Evolutionary conservation across 2,797 vertebrate species (phyloP), one percentile per base, ranked within the genome.

Genomic region (Rhynchonycteris naso): DNA sequence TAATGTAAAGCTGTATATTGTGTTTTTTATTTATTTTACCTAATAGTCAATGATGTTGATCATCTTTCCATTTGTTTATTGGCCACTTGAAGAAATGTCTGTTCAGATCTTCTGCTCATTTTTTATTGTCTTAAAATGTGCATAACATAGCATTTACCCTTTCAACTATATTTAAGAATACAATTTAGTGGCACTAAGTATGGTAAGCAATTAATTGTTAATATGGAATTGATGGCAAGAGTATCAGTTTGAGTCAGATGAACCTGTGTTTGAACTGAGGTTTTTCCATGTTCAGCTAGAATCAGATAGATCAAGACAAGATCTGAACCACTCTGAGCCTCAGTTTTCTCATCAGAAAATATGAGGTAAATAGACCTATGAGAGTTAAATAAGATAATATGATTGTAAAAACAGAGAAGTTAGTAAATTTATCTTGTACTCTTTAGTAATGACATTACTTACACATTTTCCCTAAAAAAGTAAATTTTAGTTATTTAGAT

Each of bases 401-500:
- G 75, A 87, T 76, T 82, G 75, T 28, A 4, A 92, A 94, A 74
- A 68, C 3, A 87, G 21, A 35, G 15, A 71, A 59, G 33, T 74
- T 33, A 35, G 5, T 58, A 90, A 82, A 82, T 43, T 86, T 86
- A 33, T 58, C 4, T 59, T 65, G 21, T 61, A 22, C 15, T 69
- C 33, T 79, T 92, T 69, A 78, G 35, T 69, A 94, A 90, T 5
- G 43, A 63, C 24, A 22, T 66, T 68, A 86, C 22, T 52, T 76
- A 47, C 10, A 50, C 12, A 75, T 66, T 76, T 90, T 91, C 61
- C 63, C 30, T 18, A 65, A 2, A 35, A 85, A 66, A 56, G 13
- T 58, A 52, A 35, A 82, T 83, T 72, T 90, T 75, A 87, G 6
- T 68, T 92, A 90, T 21, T 90, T 90, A 72, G 33, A 87, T 61